These are phyloP conservation scores for Coryphaenoides rupestris DNA, from an alignment of 2,113 vertebrate species.

Conservation along the genomic window DNA sequence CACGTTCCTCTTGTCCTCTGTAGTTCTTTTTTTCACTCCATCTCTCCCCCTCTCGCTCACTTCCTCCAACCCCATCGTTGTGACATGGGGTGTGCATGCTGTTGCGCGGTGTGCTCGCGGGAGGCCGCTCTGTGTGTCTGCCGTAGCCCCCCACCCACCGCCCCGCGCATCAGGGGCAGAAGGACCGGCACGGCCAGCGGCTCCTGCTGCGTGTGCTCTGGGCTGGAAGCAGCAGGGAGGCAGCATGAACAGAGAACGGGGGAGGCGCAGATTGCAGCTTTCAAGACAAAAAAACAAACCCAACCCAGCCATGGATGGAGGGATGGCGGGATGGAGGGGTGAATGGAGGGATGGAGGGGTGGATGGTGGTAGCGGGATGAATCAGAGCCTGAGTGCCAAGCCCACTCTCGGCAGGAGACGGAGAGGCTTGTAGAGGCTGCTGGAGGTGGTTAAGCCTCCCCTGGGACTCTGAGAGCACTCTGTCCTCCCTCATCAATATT, in stretches of 20 bases:
- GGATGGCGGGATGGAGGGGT: too few species aligned
- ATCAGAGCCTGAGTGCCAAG: slow-evolving; percentile 48
- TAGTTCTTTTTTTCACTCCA: not conserved
- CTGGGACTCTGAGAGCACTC: slow-evolving; percentile 56
- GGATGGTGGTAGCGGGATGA: slow-evolving; percentile 37
- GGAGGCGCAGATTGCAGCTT: slow-evolving; percentile 43
- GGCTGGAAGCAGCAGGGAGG: slow-evolving; percentile 40
- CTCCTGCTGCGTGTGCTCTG: slow-evolving; percentile 48
- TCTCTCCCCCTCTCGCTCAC: slow-evolving; percentile 1
- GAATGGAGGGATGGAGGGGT: slow-evolving; percentile 18
- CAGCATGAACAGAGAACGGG: slow-evolving; percentile 25
- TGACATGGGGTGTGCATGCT: slow-evolving; percentile 47
- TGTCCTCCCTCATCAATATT: slow-evolving; percentile 47
- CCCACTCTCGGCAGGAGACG: slow-evolving; percentile 29
- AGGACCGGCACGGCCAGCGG: slow-evolving; percentile 32
- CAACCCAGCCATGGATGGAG: too few species aligned
- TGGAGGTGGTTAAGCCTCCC: slow-evolving; percentile 65
- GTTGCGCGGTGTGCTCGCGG: slow-evolving; percentile 42
- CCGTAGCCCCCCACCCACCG: not conserved
- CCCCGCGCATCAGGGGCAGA: slow-evolving; percentile 15
- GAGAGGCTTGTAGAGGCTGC: slow-evolving; percentile 40
- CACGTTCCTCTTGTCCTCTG: too few species aligned
- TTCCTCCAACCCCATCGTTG: slow-evolving; percentile 26
- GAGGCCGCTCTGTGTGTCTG: slow-evolving; percentile 45
- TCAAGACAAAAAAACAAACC: too few species aligned